These are phyloP conservation scores for Volucella inflata DNA, from an alignment of 2,888 invertebrate genomes.

Conservation along the genomic window DNA sequence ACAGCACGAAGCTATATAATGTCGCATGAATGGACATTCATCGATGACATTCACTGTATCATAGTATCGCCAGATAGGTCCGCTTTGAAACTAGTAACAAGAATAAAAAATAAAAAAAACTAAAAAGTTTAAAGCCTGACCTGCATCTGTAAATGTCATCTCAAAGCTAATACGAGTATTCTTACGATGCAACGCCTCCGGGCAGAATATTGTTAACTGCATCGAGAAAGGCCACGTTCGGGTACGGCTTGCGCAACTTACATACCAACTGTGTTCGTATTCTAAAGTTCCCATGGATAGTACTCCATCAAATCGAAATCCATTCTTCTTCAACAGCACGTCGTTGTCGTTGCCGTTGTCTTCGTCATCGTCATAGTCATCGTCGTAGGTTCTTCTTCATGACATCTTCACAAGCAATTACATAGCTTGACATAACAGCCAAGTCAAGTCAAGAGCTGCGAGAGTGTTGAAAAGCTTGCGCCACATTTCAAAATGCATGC, in stretches of 20 bases:
- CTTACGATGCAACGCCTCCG: slow-evolving; percentile 33
- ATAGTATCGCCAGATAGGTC: slow-evolving; percentile 12
- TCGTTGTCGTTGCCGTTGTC: background rate
- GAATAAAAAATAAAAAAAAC: slow-evolving; percentile 11
- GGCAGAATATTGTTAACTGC: slow-evolving; percentile 16
- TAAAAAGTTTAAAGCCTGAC: slow-evolving; percentile 44
- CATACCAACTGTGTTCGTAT: slow-evolving; percentile 31
- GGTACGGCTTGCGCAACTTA: slow-evolving; percentile 35
- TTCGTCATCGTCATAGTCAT: background rate
- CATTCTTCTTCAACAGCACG: slow-evolving; percentile 1
- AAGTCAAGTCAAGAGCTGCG: background rate
- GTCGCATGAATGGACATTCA: slow-evolving; percentile 68
- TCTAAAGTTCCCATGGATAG: slow-evolving; percentile 39
- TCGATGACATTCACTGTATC: slow-evolving; percentile 64
- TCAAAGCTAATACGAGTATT: background rate
- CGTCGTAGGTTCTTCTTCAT: slow-evolving; percentile 51
- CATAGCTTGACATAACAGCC: slow-evolving; percentile 64
- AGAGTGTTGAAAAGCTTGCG: slow-evolving; percentile 72
- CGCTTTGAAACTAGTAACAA: slow-evolving; percentile 27
- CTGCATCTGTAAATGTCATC: slow-evolving; percentile 70
- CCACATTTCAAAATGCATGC: slow-evolving; percentile 54
- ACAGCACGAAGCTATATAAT: slow-evolving; percentile 60
- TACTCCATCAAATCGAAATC: slow-evolving; percentile 27
- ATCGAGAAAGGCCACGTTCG: no score
- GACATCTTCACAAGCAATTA: slow-evolving; percentile 72